These are phyloP conservation scores for Pomatorhinus ruficollis DNA, from an alignment of 2,113 vertebrate species.

Conservation along the genomic window DNA sequence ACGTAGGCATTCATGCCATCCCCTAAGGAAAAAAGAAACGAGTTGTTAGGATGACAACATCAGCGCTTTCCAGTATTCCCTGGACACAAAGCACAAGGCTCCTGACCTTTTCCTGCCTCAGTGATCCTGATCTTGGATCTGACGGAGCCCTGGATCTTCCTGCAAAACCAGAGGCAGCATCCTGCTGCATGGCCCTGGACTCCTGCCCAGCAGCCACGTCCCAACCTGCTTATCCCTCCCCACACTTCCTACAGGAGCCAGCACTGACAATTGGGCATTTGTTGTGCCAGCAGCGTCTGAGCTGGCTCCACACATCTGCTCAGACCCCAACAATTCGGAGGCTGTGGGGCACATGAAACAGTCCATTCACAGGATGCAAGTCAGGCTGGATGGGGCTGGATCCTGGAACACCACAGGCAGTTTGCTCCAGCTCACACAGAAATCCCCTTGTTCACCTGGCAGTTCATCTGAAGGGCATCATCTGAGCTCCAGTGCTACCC, in stretches of 20 bases:
- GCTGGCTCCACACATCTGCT: conserved; percentile 64
- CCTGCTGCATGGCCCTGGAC: not conserved
- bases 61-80: not conserved
- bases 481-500: not conserved
- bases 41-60: not conserved
- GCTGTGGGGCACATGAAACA: conserved; percentile 64
- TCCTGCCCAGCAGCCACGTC: not conserved
- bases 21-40: conserved; percentile 68
- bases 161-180: not conserved
- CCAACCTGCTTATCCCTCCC: conserved; percentile 19
- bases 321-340: conserved; percentile 55
- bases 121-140: not conserved
- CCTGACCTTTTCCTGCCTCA: not conserved
- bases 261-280: conserved; percentile 55
- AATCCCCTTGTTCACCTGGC: conserved; percentile 45
- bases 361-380: conserved; percentile 33
- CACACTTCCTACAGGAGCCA: conserved; percentile 30
- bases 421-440: conserved; percentile 37
- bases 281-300: conserved; percentile 40
- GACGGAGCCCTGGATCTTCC: not conserved
- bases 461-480: not conserved
- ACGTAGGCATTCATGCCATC: conserved; percentile 98
- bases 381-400: not conserved
- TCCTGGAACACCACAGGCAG: conserved; percentile 2
- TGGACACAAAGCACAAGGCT: not conserved